Conservation (phyloP, 2,113 vertebrate species). For the Macroglossus sobrinus region DNA sequence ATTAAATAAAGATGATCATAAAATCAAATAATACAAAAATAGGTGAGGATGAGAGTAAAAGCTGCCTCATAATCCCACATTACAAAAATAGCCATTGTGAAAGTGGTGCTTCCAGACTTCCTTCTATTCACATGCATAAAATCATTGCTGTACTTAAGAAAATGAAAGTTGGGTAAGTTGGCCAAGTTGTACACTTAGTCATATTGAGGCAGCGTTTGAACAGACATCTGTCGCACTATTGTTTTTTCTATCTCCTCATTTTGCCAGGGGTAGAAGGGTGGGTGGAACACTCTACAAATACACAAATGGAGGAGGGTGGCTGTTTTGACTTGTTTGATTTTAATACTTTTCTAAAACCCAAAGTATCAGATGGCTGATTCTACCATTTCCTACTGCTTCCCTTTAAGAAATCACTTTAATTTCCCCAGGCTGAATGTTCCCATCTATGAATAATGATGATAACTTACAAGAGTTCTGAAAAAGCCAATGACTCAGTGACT, state of each 20-base stretch:
- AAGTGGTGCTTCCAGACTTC: neutral
- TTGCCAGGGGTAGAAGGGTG: neutral
- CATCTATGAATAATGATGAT: neutral
- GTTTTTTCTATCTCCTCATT: neutral
- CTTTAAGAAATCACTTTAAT: neutral
- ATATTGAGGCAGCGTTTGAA: neutral
- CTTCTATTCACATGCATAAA: neutral
- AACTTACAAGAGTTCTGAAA: neutral
- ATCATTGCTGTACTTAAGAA: neutral
- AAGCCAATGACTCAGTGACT: neutral
- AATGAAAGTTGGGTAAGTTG: neutral
- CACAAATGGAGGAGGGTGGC: neutral
- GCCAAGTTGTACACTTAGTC: neutral
- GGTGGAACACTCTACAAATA: neutral
- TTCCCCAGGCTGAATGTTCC: neutral
- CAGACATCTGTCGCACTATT: neutral
- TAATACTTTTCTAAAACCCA: neutral
- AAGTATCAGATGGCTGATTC: neutral
- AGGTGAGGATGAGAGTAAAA: neutral
- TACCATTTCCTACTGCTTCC: neutral
- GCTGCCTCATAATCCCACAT: neutral
- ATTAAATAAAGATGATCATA: neutral
- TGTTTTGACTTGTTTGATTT: neutral
- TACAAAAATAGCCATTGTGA: neutral
- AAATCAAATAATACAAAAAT: constrained; percentile 19